A percentile compares a stretch with the other conserved stretches of the same genome.
Evolutionary conservation across 2,113 vertebrate genomes (phyloP).

Genomic region (Dipodomys stephensi): DNA sequence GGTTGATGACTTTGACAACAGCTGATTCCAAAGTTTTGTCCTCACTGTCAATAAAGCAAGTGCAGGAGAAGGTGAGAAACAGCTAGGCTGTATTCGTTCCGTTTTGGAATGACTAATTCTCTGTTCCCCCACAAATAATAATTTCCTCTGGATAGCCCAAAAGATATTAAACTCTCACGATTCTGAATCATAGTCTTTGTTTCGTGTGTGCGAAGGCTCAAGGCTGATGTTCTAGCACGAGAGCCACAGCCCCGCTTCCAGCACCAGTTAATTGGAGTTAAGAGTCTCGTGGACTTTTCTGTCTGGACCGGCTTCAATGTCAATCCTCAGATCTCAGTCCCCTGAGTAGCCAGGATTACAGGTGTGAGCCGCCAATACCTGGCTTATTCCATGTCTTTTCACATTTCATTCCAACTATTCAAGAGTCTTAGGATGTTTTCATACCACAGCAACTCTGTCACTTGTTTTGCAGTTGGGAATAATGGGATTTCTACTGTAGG

Average conservation of each 20-base stretch:
- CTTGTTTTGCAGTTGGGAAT: constrained; percentile 8
- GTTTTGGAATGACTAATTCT: background rate
- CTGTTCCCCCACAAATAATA: background rate
- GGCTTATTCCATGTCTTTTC: background rate
- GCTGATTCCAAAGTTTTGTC: constrained; percentile 91
- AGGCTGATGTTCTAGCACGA: too few relatives aligned
- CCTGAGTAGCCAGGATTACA: too few relatives aligned
- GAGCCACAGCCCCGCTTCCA: too few relatives aligned
- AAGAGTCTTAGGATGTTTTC: background rate
- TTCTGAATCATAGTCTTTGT: background rate
- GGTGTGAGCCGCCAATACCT: too few relatives aligned
- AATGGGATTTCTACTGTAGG: background rate
- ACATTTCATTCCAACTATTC: background rate
- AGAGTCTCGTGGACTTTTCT: too few relatives aligned
- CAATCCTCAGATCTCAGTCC: too few relatives aligned
- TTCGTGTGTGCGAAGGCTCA: too few relatives aligned
- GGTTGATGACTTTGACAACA: constrained; percentile 93
- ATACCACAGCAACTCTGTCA: background rate
- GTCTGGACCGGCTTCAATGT: too few relatives aligned
- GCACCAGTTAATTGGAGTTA: too few relatives aligned
- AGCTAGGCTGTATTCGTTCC: background rate
- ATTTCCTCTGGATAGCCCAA: background rate
- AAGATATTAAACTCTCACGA: background rate
- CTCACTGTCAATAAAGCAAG: constrained; percentile 88
- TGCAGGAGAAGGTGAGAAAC: background rate